Conservation (phyloP, 2,113 vertebrate species). For the Atractosteus spatula region DNA sequence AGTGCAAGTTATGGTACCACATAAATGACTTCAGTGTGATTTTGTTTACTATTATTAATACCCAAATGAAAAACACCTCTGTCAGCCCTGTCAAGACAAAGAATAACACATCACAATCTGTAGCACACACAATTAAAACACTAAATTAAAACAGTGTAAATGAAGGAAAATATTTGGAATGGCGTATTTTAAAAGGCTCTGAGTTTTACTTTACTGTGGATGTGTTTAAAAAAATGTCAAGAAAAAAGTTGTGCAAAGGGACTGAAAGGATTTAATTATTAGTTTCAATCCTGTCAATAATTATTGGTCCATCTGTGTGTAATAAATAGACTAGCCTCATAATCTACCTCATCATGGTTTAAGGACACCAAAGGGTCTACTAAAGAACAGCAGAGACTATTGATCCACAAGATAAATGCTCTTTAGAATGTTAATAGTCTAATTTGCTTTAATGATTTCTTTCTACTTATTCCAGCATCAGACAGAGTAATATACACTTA, state of each 20-base stretch:
- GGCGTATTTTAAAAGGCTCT: no score
- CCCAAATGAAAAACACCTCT: no score
- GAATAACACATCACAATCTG: background rate
- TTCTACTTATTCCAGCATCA: constrained; percentile 65
- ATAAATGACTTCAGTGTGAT: no score
- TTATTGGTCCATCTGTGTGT: constrained; percentile 85
- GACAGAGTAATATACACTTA: constrained; percentile 74
- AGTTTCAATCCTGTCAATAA: constrained; percentile 81
- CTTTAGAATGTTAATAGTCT: constrained; percentile 82
- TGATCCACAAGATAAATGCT: constrained; percentile 86
- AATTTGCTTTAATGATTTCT: constrained; percentile 79
- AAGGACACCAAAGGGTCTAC: constrained; percentile 86
- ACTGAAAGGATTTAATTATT: constrained; percentile 73
- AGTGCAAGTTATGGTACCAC: no score
- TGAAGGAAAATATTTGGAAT: background rate
- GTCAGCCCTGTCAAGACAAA: constrained; percentile 13
- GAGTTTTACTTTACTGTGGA: constrained; percentile 9
- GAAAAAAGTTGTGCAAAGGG: constrained; percentile 59
- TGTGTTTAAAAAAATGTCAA: constrained; percentile 7
- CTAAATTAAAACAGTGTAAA: background rate
- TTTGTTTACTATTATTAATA: no score
- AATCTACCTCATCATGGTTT: constrained; percentile 86
- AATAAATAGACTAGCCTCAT: constrained; percentile 87
- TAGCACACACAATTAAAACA: background rate
- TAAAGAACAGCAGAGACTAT: constrained; percentile 87